Conservation (phyloP, 2,888 invertebrate species). For the Acrobasis repandana region DNA sequence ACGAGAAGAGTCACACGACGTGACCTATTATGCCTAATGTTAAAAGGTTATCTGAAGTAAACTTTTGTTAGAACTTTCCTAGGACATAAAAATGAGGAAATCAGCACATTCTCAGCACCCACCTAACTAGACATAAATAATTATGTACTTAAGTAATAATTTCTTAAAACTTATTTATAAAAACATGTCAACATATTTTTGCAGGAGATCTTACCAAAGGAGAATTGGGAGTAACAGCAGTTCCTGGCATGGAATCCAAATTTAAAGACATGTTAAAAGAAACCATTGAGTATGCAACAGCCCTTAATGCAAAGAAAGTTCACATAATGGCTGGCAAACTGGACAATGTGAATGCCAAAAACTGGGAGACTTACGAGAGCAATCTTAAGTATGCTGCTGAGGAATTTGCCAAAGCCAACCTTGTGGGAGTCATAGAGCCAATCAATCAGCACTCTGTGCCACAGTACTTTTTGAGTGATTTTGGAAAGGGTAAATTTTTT, state of each 20-base stretch:
- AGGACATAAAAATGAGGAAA: no score
- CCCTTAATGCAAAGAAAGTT: constrained; percentile 90
- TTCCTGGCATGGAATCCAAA: constrained; percentile 88
- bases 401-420: constrained; percentile 85
- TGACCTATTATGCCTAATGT: no score
- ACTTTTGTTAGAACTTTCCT: no score
- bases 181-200: neutral
- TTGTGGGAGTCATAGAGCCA: constrained; percentile 95
- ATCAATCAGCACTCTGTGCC: constrained; percentile 87
- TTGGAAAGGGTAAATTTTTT: constrained; percentile 83
- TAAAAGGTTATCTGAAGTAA: no score
- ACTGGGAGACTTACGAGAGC: constrained; percentile 86
- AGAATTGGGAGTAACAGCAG: constrained; percentile 91
- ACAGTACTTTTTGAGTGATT: constrained; percentile 91
- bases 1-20: no score
- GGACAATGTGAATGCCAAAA: constrained; percentile 66
- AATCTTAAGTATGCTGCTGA: constrained; percentile 91
- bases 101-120: no score
- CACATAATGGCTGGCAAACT: constrained; percentile 95
- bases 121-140: no score
- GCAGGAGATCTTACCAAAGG: constrained; percentile 88
- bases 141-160: no score
- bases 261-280: constrained; percentile 87
- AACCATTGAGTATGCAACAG: constrained; percentile 91
- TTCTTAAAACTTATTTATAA: no score